Conservation (phyloP, 2,113 vertebrate genomes). For the Shinisaurus crocodilurus region DNA sequence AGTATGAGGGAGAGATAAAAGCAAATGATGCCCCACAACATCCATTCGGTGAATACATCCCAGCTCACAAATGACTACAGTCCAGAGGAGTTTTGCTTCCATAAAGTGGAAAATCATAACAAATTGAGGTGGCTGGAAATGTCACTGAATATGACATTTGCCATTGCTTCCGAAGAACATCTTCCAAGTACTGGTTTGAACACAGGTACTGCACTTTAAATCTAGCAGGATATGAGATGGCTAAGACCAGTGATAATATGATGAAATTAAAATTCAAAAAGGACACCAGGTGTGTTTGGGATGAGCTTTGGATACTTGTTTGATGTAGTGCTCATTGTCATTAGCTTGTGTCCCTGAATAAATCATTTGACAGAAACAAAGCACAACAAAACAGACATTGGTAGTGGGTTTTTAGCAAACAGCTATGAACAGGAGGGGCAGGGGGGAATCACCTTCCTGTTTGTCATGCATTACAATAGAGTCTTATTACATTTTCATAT, state of each 20-base stretch:
- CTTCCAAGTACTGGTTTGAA: conserved; percentile 15
- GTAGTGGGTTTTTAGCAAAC: neutral
- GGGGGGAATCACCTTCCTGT: neutral
- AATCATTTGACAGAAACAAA: conserved; percentile 24
- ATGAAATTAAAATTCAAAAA: conserved; percentile 18
- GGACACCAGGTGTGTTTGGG: neutral
- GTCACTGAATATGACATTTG: conserved; percentile 34
- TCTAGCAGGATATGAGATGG: neutral
- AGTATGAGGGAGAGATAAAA: conserved; percentile 10
- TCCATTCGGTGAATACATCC: conserved; percentile 1
- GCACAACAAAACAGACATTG: conserved; percentile 4
- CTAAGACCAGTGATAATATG: neutral
- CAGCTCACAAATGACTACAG: conserved; percentile 17
- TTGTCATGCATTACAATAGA: neutral
- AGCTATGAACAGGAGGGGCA: neutral
- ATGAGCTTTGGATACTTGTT: conserved; percentile 1
- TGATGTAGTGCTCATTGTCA: neutral
- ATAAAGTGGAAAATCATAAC: conserved; percentile 37
- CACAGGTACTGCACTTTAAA: conserved; percentile 4
- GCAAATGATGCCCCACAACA: conserved; percentile 6
- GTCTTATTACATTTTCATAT: neutral
- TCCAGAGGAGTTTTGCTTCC: conserved; percentile 26
- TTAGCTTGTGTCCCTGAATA: conserved; percentile 7
- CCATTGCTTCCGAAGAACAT: neutral
- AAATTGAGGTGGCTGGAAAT: conserved; percentile 37